Conservation (phyloP, 2,888 invertebrate genomes). For the Lasioglossum pauxillum region DNA sequence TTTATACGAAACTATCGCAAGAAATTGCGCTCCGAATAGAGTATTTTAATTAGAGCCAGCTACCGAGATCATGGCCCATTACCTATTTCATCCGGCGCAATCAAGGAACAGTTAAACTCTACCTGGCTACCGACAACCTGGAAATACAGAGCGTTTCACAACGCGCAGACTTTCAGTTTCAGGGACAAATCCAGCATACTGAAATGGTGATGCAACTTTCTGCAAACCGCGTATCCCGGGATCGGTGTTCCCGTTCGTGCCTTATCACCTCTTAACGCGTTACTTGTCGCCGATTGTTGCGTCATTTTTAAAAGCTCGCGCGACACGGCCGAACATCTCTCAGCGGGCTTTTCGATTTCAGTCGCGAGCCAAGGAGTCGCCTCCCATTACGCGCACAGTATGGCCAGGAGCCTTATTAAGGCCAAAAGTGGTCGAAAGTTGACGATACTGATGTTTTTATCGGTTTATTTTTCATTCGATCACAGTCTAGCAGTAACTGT, state of each 20-base stretch:
- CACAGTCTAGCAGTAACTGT: too few relatives aligned
- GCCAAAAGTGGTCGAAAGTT: too few relatives aligned
- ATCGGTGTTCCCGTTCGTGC: neutral
- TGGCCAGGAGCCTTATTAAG: too few relatives aligned
- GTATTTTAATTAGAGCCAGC: conserved; percentile 32
- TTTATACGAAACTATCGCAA: conserved; percentile 13
- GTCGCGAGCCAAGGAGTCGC: too few relatives aligned
- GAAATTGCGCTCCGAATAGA: conserved; percentile 9
- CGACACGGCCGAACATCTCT: too few relatives aligned
- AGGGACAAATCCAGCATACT: conserved; percentile 6
- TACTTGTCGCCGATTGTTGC: too few relatives aligned
- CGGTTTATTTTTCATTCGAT: too few relatives aligned
- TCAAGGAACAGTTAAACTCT: conserved; percentile 1
- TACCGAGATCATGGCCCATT: conserved; percentile 14
- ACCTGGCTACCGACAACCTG: neutral
- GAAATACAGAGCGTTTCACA: conserved; percentile 13
- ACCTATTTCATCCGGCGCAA: conserved; percentile 9
- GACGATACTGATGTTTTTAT: too few relatives aligned
- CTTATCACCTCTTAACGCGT: neutral
- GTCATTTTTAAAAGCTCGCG: too few relatives aligned
- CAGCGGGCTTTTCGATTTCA: too few relatives aligned
- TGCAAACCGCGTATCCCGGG: neutral
- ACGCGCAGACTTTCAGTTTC: conserved; percentile 1
- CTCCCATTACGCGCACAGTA: too few relatives aligned
- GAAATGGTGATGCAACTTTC: conserved; percentile 4